A percentile compares a stretch with the other conserved stretches of the same genome.
phyloP scores from a whole-genome alignment of 2,797 vertebrate species.

The Psittacula echo region DNA sequence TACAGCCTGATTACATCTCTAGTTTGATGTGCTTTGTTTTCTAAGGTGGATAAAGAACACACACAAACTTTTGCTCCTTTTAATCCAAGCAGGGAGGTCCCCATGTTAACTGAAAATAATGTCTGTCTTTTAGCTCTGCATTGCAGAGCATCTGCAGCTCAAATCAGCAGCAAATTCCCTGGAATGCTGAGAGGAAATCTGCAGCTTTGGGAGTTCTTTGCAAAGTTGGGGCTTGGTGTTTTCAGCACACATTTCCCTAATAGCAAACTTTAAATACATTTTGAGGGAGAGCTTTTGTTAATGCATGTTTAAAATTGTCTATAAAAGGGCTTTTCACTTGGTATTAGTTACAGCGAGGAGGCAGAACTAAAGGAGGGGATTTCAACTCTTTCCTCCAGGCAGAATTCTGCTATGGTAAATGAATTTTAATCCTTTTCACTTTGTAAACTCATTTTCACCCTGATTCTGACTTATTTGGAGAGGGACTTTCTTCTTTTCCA shows the following conservation, averaged over 20 bases:
- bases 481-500: not conserved
- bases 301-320: not conserved
- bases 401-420: not conserved
- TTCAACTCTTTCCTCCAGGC: not conserved
- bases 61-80: not conserved
- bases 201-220: not conserved
- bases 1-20: not conserved
- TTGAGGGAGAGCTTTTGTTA: not conserved
- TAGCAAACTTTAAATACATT: not conserved
- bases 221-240: not conserved
- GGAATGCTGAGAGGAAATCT: not conserved
- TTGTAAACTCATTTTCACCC: not conserved
- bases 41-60: not conserved
- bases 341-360: not conserved
- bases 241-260: not conserved
- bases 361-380: not conserved
- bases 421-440: not conserved
- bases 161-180: constrained; percentile 6
- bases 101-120: not conserved
- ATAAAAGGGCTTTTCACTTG: not conserved
- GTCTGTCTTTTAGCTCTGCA: not conserved
- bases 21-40: not conserved
- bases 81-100: not conserved
- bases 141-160: constrained; percentile 43
- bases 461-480: not conserved